phyloP scores from a whole-genome alignment of 2,888 invertebrate genomes.

The Chromoteleia sp. region DNA sequence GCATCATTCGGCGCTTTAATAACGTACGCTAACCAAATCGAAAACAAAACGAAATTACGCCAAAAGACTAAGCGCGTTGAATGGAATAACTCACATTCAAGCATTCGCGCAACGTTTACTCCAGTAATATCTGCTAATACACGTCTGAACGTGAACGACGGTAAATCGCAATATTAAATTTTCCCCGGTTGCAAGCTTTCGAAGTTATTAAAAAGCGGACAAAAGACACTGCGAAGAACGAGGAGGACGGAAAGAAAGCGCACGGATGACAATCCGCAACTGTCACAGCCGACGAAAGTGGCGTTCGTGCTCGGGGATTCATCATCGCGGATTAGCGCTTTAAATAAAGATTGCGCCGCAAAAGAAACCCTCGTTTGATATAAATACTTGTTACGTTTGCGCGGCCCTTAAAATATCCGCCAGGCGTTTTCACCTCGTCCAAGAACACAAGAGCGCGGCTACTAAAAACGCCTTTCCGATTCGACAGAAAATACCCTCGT shows the following conservation, averaged over 20 bases:
- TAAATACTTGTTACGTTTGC: slow-evolving; percentile 25
- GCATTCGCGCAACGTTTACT: slow-evolving; percentile 11
- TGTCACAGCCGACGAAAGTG: slow-evolving; percentile 26
- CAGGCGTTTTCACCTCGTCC: slow-evolving; percentile 17
- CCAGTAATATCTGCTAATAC: slow-evolving; percentile 8
- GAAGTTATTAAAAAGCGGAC: slow-evolving; percentile 37
- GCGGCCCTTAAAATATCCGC: slow-evolving; percentile 18
- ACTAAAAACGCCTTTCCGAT: neutral
- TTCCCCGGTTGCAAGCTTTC: neutral
- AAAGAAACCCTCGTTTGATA: slow-evolving; percentile 50
- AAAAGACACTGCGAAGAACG: slow-evolving; percentile 3
- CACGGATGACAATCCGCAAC: slow-evolving; percentile 47
- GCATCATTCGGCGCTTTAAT: neutral
- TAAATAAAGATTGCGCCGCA: slow-evolving; percentile 34
- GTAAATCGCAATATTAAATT: slow-evolving; percentile 15
- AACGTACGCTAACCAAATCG: neutral
- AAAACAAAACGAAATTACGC: neutral
- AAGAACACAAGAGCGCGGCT: no score
- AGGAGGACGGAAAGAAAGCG: slow-evolving; percentile 15
- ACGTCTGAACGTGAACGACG: neutral
- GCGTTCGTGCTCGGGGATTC: slow-evolving; percentile 29
- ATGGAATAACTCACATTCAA: neutral
- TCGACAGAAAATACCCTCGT: slow-evolving; percentile 3
- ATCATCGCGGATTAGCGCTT: slow-evolving; percentile 52
- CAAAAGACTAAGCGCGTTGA: neutral